Evolutionary conservation across 37 sponge, comb jelly and placozoan genomes (phyloP).

Genomic region (Theonella swinhoei): DNA sequence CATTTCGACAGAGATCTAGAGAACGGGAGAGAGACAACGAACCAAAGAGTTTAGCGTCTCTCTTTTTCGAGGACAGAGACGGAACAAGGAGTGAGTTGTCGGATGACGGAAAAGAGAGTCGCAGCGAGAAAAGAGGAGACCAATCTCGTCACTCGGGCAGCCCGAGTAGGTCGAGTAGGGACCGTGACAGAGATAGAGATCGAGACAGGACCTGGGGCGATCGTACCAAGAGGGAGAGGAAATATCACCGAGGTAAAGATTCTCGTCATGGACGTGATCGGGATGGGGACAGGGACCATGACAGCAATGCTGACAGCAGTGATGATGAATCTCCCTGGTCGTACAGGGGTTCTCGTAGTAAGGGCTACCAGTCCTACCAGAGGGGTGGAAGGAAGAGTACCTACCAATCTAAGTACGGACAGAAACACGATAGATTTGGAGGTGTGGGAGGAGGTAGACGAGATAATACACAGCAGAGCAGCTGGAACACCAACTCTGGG

Average conservation of each 20-base stretch:
- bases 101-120: neutral
- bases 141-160: neutral
- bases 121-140: neutral
- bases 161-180: neutral
- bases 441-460: neutral
- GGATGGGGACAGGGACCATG: neutral
- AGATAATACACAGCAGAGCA: no score
- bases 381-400: neutral
- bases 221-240: neutral
- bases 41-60: neutral
- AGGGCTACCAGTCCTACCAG: neutral
- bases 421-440: conserved; percentile 2
- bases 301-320: neutral
- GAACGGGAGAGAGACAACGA: conserved; percentile 16
- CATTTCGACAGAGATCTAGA: conserved; percentile 1
- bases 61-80: neutral
- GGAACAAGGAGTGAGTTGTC: neutral
- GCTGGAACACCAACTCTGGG: neutral
- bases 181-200: conserved; percentile 9
- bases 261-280: neutral
- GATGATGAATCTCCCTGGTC: neutral
- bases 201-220: neutral
- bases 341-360: neutral
- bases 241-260: neutral
- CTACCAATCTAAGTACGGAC: neutral